phyloP scores from a whole-genome alignment of 1,140 invertebrate genomes.

The Drosophila kurseongensis region DNA sequence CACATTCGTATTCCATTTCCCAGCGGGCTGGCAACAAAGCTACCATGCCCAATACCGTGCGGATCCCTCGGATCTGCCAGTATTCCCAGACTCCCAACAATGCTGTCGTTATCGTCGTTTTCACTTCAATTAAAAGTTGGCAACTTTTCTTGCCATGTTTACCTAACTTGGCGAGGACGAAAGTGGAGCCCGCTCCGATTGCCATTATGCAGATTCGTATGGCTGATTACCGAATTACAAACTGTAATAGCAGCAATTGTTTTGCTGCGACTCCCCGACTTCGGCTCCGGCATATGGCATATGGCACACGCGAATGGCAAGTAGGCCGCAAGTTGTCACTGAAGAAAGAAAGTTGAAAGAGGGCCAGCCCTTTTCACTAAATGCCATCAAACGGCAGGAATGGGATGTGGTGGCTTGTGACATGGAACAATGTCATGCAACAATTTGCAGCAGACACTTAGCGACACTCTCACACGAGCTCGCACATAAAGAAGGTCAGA shows the following conservation, averaged over 20 bases:
- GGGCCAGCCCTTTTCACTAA: slow-evolving; percentile 20
- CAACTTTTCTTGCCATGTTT: slow-evolving; percentile 82
- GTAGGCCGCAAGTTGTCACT: slow-evolving; percentile 76
- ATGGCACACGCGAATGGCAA: slow-evolving; percentile 68
- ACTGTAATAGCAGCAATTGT: slow-evolving; percentile 82
- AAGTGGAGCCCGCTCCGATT: slow-evolving; percentile 54
- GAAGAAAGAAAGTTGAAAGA: slow-evolving; percentile 25
- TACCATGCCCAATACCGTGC: slow-evolving; percentile 14
- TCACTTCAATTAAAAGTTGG: slow-evolving; percentile 84
- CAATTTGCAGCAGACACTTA: slow-evolving; percentile 47
- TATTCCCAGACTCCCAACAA: slow-evolving; percentile 52
- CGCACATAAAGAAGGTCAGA: slow-evolving; percentile 51
- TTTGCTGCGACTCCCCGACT: slow-evolving; percentile 45
- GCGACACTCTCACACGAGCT: slow-evolving; percentile 11
- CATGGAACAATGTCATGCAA: slow-evolving; percentile 43
- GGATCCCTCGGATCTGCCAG: slow-evolving; percentile 33
- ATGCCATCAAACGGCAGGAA: slow-evolving; percentile 28
- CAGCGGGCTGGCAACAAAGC: slow-evolving; percentile 70
- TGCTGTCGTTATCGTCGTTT: slow-evolving; percentile 84
- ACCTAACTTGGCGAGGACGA: slow-evolving; percentile 60
- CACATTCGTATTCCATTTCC: slow-evolving; percentile 44
- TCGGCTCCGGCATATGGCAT: slow-evolving; percentile 55
- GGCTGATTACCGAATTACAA: slow-evolving; percentile 82
- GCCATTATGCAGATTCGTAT: slow-evolving; percentile 81
- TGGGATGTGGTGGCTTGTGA: background rate